These are phyloP conservation scores for Echinometra lucunter DNA, from an alignment of 53 echinoderm and acorn worm genomes.

Conservation along the genomic window DNA sequence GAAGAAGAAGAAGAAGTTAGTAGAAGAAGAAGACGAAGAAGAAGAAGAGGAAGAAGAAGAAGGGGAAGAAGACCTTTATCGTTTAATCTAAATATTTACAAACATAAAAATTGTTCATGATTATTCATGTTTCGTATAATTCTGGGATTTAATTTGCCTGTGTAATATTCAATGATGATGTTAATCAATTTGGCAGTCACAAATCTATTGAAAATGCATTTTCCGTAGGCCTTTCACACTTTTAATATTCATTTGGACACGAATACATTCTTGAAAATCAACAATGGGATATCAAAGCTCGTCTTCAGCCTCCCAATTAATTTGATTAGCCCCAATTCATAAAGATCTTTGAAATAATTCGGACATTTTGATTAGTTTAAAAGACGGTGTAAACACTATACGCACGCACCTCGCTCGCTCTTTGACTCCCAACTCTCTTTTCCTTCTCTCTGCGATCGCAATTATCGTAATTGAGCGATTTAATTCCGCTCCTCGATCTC, in stretches of 20 bases:
- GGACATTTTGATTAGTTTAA: constrained; percentile 32
- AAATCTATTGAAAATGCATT: background rate
- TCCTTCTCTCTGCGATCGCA: background rate
- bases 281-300: background rate
- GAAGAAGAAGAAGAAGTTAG: background rate
- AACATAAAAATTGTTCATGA: too few relatives aligned
- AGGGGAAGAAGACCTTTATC: background rate
- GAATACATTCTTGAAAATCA: constrained; percentile 11
- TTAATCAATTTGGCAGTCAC: background rate
- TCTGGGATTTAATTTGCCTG: too few relatives aligned
- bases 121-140: too few relatives aligned
- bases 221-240: background rate
- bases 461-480: constrained; percentile 61
- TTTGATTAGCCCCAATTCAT: constrained; percentile 32
- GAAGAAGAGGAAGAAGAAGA: background rate
- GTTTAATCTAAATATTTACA: too few relatives aligned
- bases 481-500: constrained; percentile 20
- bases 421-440: background rate
- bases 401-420: background rate
- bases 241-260: background rate
- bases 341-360: background rate
- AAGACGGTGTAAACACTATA: constrained; percentile 21
- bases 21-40: background rate
- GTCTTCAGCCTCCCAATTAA: background rate
- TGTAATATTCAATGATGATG: background rate